Evolutionary conservation across 2,113 vertebrate species (phyloP).

Genomic region (Hydrolagus affinis): DNA sequence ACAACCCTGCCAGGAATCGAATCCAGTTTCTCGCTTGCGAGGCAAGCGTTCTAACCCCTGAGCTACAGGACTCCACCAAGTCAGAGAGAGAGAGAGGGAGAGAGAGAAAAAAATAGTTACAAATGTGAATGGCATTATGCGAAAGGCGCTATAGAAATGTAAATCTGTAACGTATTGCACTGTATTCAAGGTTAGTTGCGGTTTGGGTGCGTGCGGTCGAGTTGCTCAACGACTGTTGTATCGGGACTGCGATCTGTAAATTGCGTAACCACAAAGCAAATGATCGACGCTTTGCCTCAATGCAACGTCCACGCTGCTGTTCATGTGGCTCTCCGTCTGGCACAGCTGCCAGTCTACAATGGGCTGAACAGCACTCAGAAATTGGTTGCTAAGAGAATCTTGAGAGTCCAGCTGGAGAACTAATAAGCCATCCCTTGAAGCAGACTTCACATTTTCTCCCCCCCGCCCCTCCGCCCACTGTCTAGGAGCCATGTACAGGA

Average conservation of each 20-base stretch:
- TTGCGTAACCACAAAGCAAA: slow-evolving; percentile 9
- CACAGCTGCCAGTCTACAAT: slow-evolving; percentile 3
- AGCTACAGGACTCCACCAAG: no score
- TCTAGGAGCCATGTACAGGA: no score
- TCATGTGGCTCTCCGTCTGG: background rate
- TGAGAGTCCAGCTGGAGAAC: background rate
- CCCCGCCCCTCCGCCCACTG: no score
- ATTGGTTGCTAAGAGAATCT: slow-evolving; percentile 9
- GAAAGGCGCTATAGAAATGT: no score
- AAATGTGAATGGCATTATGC: background rate
- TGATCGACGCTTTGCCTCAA: background rate
- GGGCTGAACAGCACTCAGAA: background rate
- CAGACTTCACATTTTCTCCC: no score
- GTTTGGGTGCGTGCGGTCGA: background rate
- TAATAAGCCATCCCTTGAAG: background rate
- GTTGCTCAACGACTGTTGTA: background rate
- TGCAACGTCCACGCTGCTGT: background rate
- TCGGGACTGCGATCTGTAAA: background rate
- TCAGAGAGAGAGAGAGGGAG: background rate
- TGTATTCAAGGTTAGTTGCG: background rate
- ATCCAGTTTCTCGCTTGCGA: no score
- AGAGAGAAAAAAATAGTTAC: background rate
- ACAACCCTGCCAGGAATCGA: no score
- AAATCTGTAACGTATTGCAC: no score
- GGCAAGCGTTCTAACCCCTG: no score